Percentiles rank a stretch among this genome's conserved stretches.
Conservation (phyloP, 2,113 vertebrate species). For the Chamaea fasciata region DNA sequence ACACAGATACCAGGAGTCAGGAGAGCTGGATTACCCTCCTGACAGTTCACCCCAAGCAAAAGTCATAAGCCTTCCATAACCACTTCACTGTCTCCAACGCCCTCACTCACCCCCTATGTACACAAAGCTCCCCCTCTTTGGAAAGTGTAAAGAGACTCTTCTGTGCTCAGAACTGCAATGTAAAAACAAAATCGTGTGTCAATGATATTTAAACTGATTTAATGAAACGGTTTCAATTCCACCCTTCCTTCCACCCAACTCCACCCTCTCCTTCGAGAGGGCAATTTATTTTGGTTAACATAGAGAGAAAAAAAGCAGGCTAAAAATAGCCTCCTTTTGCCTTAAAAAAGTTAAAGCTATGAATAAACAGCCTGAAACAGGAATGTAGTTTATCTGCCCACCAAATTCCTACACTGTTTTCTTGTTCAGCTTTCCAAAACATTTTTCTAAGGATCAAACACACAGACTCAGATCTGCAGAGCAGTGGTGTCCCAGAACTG, state of each 20-base stretch:
- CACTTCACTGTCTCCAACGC: not conserved
- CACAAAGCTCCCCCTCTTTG: not conserved
- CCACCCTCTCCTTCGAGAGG: not conserved
- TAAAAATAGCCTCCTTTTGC: conserved; percentile 21
- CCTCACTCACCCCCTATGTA: not conserved
- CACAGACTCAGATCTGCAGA: not conserved
- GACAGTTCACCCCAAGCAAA: not conserved
- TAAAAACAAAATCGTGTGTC: not conserved
- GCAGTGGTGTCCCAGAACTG: not conserved
- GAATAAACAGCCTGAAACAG: conserved; percentile 27
- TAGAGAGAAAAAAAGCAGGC: not conserved
- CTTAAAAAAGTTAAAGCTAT: not conserved
- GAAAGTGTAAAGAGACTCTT: not conserved
- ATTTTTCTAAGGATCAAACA: not conserved
- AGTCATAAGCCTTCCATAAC: not conserved
- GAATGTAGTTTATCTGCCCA: conserved; percentile 30
- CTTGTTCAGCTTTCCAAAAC: not conserved
- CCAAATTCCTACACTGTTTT: conserved; percentile 5
- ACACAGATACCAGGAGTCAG: not conserved
- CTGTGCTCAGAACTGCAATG: not conserved
- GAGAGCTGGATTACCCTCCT: not conserved
- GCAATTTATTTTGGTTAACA: conserved; percentile 4
- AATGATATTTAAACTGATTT: not conserved
- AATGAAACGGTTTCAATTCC: not conserved
- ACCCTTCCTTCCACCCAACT: conserved; percentile 32